These are phyloP conservation scores for Oreochromis spilurus DNA, from an alignment of 2,113 vertebrate genomes.

Conservation along the genomic window DNA sequence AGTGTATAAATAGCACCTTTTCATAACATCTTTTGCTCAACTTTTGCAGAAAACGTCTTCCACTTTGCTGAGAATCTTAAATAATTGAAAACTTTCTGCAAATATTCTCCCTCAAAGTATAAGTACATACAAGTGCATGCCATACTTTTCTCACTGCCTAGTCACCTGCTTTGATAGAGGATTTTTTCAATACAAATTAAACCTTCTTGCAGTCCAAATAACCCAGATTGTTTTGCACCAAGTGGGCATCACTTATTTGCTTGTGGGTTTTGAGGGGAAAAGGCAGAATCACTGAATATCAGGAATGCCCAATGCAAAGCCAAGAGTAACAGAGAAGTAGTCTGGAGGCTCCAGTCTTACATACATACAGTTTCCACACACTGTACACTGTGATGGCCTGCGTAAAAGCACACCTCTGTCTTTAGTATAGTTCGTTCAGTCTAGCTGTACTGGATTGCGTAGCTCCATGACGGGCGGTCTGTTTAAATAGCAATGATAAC, in stretches of 20 bases:
- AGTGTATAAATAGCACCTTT: background rate
- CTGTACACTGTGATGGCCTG: slow-evolving; percentile 59
- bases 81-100: background rate
- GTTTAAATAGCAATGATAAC: background rate
- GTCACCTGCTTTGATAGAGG: background rate
- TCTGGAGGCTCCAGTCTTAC: slow-evolving; percentile 36
- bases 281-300: slow-evolving; percentile 59
- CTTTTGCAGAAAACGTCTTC: background rate
- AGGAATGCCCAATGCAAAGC: slow-evolving; percentile 58
- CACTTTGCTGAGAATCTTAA: background rate
- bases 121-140: background rate
- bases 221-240: background rate
- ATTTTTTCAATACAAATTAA: background rate
- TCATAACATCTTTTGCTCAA: background rate
- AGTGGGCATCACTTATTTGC: slow-evolving; percentile 5
- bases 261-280: slow-evolving; percentile 29
- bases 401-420: slow-evolving; percentile 71
- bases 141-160: background rate
- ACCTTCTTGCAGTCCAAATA: background rate
- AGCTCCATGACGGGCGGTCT: slow-evolving; percentile 16
- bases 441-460: slow-evolving; percentile 14
- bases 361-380: slow-evolving; percentile 47
- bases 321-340: slow-evolving; percentile 68
- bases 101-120: background rate
- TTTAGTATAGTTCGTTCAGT: slow-evolving; percentile 61